Evolutionary conservation across 2,113 vertebrate genomes (phyloP), one percentile per base, ranked within the genome.

Genomic region (Coracopsis vasa): DNA sequence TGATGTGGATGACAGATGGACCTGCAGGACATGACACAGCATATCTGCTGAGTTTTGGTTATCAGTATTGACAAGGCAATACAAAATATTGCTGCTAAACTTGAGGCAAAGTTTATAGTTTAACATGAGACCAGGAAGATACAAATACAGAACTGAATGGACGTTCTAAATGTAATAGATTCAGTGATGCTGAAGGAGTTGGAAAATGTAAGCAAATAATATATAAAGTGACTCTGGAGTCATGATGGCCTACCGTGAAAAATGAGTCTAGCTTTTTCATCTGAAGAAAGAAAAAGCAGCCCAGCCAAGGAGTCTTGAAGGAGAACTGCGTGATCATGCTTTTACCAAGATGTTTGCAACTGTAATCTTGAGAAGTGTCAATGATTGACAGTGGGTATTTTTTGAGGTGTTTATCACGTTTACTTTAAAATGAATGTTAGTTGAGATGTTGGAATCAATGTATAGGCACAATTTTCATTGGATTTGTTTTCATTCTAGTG

Each of bases 401-500:
- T 88, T 44, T 8, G 29, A 73, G 15, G 24, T 70, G 48, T 79
- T 69, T 33, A 44, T 73, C 9, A 7, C 17, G 6, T 71, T 71
- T 65, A 12, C 83, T 92, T 88, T 33, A 13, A 72, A 86, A 45
- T 11, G 3, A 53, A 29, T 50, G 25, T 61, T 65, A 31, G 14
- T 61, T 70, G 18, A 60, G 54, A 9, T 71, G 29, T 51, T 86
- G 23, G 23, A 72, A 37, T 74, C 28, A 12, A 24, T 1, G 0
- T 35, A 6, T 19, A 31, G 19, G 5, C n/a, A 33, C 11, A 8
- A 51, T 61, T 82, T 87, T 95, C 6, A 62, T n/a, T 85, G 21
- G 92, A 44, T 97, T 97, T 95, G 80, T 89, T 97, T 96, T 96
- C 90, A 93, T 98, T 98, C 73, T 96, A 99, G 99, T 97, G 99